These are phyloP conservation scores for Botia almorhae DNA, from an alignment of 2,797 vertebrate species.

Conservation along the genomic window DNA sequence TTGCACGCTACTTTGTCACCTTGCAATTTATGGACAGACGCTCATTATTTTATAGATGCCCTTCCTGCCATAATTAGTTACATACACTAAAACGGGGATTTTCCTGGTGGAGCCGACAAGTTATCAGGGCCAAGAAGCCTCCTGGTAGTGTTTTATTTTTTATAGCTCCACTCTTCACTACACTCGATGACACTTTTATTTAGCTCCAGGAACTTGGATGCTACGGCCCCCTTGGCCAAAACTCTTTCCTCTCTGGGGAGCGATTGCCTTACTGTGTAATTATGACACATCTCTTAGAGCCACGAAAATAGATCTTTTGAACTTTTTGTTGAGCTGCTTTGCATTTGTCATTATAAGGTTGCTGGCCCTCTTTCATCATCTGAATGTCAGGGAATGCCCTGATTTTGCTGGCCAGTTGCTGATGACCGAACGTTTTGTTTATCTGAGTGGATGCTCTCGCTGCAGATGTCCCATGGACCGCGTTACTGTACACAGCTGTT, in stretches of 20 bases:
- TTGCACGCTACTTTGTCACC: slow-evolving; percentile 21
- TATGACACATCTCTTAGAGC: slow-evolving; percentile 44
- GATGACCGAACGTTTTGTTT: slow-evolving; percentile 14
- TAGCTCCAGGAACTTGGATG: slow-evolving; percentile 49
- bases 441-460: not conserved
- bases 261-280: slow-evolving; percentile 38
- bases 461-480: slow-evolving; percentile 31
- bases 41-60: slow-evolving; percentile 45
- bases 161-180: slow-evolving; percentile 52
- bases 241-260: slow-evolving; percentile 44
- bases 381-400: slow-evolving; percentile 26
- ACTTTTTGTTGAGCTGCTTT: slow-evolving; percentile 13
- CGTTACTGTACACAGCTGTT: slow-evolving; percentile 52
- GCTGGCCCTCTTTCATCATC: slow-evolving; percentile 6
- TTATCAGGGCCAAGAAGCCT: slow-evolving; percentile 7
- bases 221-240: slow-evolving; percentile 41
- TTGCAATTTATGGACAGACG: slow-evolving; percentile 42
- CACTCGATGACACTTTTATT: slow-evolving; percentile 61
- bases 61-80: slow-evolving; percentile 55
- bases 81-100: slow-evolving; percentile 44
- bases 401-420: not conserved
- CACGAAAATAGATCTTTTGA: slow-evolving; percentile 13
- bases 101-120: slow-evolving; percentile 41
- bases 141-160: slow-evolving; percentile 25
- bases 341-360: slow-evolving; percentile 26